Conservation (phyloP, 2,797 vertebrate genomes). For the Crax fasciolata region DNA sequence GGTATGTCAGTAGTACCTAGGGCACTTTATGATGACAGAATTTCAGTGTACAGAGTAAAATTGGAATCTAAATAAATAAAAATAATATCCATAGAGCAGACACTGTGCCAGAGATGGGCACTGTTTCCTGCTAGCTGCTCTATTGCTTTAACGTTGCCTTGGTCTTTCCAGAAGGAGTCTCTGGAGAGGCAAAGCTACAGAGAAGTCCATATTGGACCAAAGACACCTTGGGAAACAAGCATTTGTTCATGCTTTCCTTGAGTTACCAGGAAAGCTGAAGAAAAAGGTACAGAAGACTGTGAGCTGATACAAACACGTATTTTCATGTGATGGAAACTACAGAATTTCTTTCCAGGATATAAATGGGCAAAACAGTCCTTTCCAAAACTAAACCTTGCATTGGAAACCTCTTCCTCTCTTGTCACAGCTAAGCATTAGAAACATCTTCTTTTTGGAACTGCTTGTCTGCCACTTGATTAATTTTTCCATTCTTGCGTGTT, state of each 20-base stretch:
- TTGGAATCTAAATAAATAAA: not conserved
- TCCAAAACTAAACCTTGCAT: not conserved
- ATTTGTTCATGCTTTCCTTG: not conserved
- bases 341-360: constrained; percentile 7
- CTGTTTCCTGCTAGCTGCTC: not conserved
- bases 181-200: not conserved
- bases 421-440: not conserved
- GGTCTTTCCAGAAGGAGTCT: not conserved
- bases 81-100: not conserved
- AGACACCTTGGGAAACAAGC: not conserved
- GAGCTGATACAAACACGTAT: not conserved
- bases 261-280: not conserved
- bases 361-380: not conserved
- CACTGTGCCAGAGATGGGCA: not conserved
- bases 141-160: not conserved
- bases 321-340: not conserved
- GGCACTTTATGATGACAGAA: not conserved
- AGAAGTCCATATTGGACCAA: not conserved
- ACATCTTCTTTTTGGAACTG: not conserved
- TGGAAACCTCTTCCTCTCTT: constrained; percentile 20
- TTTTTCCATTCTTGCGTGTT: not conserved
- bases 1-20: not conserved
- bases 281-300: not conserved
- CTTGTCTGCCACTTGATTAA: not conserved
- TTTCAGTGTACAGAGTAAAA: not conserved